These are phyloP conservation scores for Peromyscus leucopus DNA, from an alignment of 2,113 vertebrate species.

Conservation along the genomic window DNA sequence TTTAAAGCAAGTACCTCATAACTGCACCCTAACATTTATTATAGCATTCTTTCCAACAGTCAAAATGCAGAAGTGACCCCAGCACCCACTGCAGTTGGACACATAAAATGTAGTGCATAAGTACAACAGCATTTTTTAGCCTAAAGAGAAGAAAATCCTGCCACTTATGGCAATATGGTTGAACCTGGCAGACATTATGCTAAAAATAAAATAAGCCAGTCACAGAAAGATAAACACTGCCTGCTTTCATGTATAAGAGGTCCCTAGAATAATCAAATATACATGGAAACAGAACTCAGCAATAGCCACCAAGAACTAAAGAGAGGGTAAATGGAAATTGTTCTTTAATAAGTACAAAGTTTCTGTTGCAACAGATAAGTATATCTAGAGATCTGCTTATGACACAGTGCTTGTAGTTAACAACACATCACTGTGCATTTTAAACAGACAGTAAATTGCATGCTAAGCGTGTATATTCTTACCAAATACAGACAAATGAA, in stretches of 20 bases:
- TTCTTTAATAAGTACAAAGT: not conserved
- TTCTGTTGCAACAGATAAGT: not conserved
- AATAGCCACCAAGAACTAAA: not conserved
- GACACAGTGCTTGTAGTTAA: not conserved
- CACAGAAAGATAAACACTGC: not conserved
- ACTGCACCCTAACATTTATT: not conserved
- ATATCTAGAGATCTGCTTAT: not conserved
- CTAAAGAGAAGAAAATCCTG: not conserved
- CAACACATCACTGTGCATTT: not conserved
- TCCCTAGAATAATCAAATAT: not conserved
- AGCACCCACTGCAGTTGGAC: not conserved
- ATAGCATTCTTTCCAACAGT: not conserved
- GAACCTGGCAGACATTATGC: not conserved
- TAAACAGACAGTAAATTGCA: not conserved
- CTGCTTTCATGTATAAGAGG: not conserved
- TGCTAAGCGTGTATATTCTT: not conserved
- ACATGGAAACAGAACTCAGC: not conserved
- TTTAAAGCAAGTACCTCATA: not conserved
- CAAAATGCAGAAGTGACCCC: not conserved
- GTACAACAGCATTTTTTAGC: not conserved
- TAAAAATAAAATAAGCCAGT: not conserved
- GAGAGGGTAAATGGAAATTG: not conserved
- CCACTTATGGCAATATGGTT: not conserved
- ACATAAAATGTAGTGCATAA: not conserved
- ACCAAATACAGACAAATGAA: not conserved